These are phyloP conservation scores for Coptodon rendalli DNA, from an alignment of 2,113 vertebrate species.

Conservation along the genomic window DNA sequence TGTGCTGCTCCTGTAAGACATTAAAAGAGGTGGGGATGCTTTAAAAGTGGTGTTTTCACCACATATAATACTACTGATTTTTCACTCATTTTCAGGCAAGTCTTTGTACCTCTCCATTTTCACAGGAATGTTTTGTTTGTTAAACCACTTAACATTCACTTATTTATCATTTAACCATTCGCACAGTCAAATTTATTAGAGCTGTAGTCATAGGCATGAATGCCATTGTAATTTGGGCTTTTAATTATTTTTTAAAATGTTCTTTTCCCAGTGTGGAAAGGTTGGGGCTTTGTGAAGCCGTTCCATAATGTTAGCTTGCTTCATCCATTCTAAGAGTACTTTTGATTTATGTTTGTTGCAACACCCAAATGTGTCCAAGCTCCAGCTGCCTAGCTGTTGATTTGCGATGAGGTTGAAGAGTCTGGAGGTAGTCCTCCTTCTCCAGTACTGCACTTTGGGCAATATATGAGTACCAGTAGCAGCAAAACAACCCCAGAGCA, in stretches of 20 bases:
- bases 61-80: neutral
- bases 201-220: neutral
- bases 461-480: neutral
- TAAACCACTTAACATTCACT: neutral
- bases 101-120: neutral
- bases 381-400: neutral
- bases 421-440: neutral
- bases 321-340: neutral
- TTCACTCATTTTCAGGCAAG: neutral
- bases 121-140: neutral
- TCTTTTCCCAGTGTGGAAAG: neutral
- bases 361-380: neutral
- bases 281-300: neutral
- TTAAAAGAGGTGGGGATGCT: constrained; percentile 23
- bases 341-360: neutral
- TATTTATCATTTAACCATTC: neutral
- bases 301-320: neutral
- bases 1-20: constrained; percentile 22
- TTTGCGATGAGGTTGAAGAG: neutral
- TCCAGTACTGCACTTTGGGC: neutral
- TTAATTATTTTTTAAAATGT: neutral
- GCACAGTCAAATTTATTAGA: neutral
- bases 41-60: neutral
- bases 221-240: neutral
- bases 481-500: neutral